A percentile compares a stretch with the other conserved stretches of the same genome.
Conservation (phyloP, 2,797 vertebrate species). For the Silurus aristotelis region DNA sequence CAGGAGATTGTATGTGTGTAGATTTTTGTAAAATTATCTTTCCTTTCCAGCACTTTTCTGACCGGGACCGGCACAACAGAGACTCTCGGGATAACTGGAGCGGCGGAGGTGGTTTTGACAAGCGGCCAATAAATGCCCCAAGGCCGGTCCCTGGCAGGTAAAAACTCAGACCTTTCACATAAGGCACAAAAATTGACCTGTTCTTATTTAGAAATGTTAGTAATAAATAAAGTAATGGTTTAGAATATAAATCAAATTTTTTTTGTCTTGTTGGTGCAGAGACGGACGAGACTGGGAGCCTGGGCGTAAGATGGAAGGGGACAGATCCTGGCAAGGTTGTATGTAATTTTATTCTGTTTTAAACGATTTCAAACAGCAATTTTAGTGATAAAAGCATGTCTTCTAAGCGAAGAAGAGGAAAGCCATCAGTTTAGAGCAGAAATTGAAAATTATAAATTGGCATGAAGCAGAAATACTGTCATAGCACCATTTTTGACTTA, state of each 20-base stretch:
- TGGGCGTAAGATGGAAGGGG: constrained; percentile 83
- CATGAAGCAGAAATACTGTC: no score
- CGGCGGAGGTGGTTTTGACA: constrained; percentile 78
- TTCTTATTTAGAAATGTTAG: not conserved
- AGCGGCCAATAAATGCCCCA: constrained; percentile 73
- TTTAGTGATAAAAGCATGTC: no score
- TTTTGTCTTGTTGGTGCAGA: constrained; percentile 64
- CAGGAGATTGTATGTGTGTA: not conserved
- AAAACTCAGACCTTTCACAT: not conserved
- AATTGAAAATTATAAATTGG: no score
- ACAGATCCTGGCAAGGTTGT: constrained; percentile 75
- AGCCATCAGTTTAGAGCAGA: no score
- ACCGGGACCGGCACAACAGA: constrained; percentile 83
- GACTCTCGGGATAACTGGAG: constrained; percentile 80
- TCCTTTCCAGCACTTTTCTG: constrained; percentile 82
- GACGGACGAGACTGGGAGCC: constrained; percentile 89
- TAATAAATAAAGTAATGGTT: not conserved
- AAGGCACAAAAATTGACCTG: not conserved
- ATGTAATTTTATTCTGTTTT: no score
- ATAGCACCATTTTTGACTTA: no score
- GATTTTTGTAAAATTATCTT: not conserved
- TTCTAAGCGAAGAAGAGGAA: no score
- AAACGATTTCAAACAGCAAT: no score
- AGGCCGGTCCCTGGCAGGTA: constrained; percentile 61
- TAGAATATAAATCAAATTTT: not conserved